Percentiles rank a stretch among this genome's conserved stretches.
Evolutionary conservation across 2,888 invertebrate species (phyloP).

Genomic region (Thalpophila matura): DNA sequence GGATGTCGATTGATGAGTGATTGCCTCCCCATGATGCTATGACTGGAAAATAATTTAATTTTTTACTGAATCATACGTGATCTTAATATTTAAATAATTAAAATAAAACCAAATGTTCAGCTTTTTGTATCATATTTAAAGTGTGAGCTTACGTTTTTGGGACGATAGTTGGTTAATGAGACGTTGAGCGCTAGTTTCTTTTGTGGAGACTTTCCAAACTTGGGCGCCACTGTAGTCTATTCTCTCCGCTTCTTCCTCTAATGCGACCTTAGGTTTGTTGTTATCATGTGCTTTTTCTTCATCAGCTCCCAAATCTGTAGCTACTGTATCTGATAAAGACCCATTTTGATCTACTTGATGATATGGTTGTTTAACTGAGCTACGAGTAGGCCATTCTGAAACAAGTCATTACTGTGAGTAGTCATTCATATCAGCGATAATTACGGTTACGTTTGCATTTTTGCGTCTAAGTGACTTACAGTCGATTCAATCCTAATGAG

Average conservation of each 20-base stretch:
- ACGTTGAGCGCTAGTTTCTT: constrained; percentile 85
- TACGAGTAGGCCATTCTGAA: constrained; percentile 81
- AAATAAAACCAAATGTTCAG: background rate
- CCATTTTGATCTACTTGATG: constrained; percentile 56
- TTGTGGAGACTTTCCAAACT: constrained; percentile 92
- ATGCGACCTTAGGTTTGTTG: constrained; percentile 60
- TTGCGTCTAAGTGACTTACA: constrained; percentile 32
- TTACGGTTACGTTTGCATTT: constrained; percentile 24
- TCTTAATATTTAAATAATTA: constrained; percentile 3
- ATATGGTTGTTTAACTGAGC: constrained; percentile 82
- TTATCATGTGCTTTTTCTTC: constrained; percentile 50
- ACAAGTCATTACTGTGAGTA: constrained; percentile 46
- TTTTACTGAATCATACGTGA: constrained; percentile 4
- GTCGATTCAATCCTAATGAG: constrained; percentile 24
- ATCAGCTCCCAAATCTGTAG: constrained; percentile 17
- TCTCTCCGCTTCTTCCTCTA: constrained; percentile 66
- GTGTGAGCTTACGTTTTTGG: constrained; percentile 79
- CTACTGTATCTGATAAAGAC: constrained; percentile 28
- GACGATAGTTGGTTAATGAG: constrained; percentile 78
- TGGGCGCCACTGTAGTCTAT: constrained; percentile 94
- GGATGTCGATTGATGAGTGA: constrained; percentile 92
- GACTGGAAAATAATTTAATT: constrained; percentile 80
- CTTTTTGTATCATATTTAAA: background rate
- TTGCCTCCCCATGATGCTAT: constrained; percentile 93
- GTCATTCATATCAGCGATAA: constrained; percentile 23